Base-by-base conservation (phyloP, 2,888 invertebrate species). In the Apodemia duryi region DNA sequence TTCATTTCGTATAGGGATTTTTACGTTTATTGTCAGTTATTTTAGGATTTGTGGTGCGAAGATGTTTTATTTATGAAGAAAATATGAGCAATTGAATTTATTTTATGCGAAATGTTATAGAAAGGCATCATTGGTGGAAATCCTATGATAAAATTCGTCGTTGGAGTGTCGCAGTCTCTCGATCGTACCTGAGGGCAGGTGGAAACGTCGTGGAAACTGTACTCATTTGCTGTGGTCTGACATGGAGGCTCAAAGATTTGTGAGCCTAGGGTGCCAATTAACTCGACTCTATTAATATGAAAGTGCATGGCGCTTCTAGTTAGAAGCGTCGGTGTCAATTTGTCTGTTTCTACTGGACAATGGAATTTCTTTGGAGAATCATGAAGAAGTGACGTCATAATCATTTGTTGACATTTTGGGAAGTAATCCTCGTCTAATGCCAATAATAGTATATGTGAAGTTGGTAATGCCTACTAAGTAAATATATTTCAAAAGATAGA, bases 41-140 rank as follows among this genome's bases (percentile, higher is more conserved):
- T 76, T 72, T 74, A 76, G 80, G 77, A 71, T 85, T 79, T 79
- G 75, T 72, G 76, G 77, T 38, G 46, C 46, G 46, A 46, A 72
- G 77, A 80, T 70, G 78, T 71, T 75, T 78, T 75, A 80, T 61
- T 77, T 71, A 73, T 67, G 67, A 72, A 72, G 70, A 71, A 73
- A 73, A 68, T 66, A 70, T 71, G 64, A 68, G 64, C 71, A 69
- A 72, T 69, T 66, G 67, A 70, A 85, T 88, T 88, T 84, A 86
- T 87, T 81, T 90, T 90, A 82, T 86, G 82, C 85, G 80, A 86
- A 88, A 91, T 91, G 88, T 91, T 91, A 91, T 91, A 91, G 91
- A 91, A 90, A 88, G 85, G 88, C 88, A 68, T 85, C 85, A 82
- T 86, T 82, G 91, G 91, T 91, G 86, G 91, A 88, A 89, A 90